A percentile compares a stretch with the other conserved stretches of the same genome.
These are phyloP conservation scores for Lucilia sericata DNA, from an alignment of 1,140 invertebrate genomes.

Conservation along the genomic window DNA sequence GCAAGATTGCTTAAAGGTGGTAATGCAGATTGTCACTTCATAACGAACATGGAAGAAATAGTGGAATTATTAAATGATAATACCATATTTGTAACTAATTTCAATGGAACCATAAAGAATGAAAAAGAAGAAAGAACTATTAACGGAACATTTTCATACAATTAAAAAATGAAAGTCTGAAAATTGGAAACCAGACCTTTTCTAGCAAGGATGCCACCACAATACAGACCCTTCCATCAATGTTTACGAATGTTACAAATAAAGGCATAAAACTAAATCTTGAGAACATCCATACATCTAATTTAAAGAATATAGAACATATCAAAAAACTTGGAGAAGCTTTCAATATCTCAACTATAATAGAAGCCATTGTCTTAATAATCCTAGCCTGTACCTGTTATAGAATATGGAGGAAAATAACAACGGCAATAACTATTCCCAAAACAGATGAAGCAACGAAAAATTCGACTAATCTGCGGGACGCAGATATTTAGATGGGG, in stretches of 20 bases:
- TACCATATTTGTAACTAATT: slow-evolving; percentile 42
- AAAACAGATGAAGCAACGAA: background rate
- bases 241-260: slow-evolving; percentile 39
- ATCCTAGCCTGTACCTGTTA: background rate
- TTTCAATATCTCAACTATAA: no score
- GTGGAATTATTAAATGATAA: slow-evolving; percentile 52
- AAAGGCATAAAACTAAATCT: background rate
- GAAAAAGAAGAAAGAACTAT: slow-evolving; percentile 36
- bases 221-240: background rate
- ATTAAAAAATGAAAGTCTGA: background rate
- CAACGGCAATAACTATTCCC: background rate
- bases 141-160: background rate
- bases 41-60: slow-evolving; percentile 64
- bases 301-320: no score
- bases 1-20: no score
- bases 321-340: no score
- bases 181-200: background rate
- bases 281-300: no score
- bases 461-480: no score
- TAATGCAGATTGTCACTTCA: slow-evolving; percentile 39
- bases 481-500: background rate
- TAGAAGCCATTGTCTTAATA: background rate
- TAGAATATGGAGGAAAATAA: background rate
- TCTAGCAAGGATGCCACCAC: background rate
- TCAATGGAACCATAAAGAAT: slow-evolving; percentile 48